Base-by-base conservation (phyloP, 2,888 invertebrate genomes). In the Lymantria dispar region DNA sequence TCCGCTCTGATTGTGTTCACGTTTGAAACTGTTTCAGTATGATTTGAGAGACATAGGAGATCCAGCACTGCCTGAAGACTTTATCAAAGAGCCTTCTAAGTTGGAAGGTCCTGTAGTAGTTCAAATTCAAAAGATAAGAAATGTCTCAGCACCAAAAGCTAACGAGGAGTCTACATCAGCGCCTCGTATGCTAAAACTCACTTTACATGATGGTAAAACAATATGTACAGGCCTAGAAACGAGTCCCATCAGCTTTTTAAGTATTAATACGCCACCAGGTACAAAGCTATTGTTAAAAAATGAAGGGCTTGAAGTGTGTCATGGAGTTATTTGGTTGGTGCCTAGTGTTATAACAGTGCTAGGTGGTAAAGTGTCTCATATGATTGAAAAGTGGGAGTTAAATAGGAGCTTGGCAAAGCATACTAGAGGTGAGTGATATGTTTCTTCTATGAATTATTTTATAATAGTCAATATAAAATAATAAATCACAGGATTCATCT, bases 351-450 rank as follows among this genome's bases (percentile, higher is more conserved):
- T 96, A 41, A 92, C 94, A 56, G 85, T 96, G 37, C 89, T 98
- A 22, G 98, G 98, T n/a, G 98, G 98, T 3, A 94, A 94, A 73
- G 98, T 98, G 0, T 89, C 94, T 7, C 93, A 94, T 60, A 92
- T 98, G 74, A 95, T 95, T 56, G 98, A 98, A 67, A 97, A 97
- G 81, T 98, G 98, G 98, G 96, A 97, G 76, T 78, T 96, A 44
- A 94, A 92, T 45, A 80, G 94, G 66, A 93, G 94, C 62, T 85
- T 94, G 66, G 92, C 93, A 5, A 94, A 94, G 72, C 94, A 94
- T 72, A 93, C 94, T 3, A 85, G 92, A 78, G 92, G 92, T 88
- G 59, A 78, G 76, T 85, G 22, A 36, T 36, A 7, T 7, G 9
- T 12, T 37, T 33, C 30, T 33, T 10, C 33, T 33, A 10, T 33